Evolutionary conservation across 2,797 vertebrate species (phyloP), one percentile per base, ranked within the genome.

Genomic region (Lutjanus campechanus): DNA sequence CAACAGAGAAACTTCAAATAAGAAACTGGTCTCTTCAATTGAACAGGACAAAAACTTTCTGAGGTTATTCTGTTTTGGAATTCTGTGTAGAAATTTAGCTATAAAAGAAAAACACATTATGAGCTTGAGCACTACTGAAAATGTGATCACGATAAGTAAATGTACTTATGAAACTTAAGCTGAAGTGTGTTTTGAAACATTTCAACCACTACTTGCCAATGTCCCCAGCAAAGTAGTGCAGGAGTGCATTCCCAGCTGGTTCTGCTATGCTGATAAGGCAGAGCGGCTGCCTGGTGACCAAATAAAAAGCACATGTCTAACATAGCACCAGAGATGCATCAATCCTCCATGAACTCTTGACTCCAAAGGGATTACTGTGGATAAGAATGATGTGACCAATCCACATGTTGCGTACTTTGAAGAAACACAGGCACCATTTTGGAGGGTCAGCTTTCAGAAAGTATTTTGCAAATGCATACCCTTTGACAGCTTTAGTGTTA

Each of bases 291-390:
- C 88, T 86, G 87, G 86, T 83, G 84, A 84, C 88, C 86, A 92
- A 94, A 94, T 91, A 85, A 85, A 92, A 93, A 93, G 85, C 94
- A 94, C 82, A 91, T 93, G 93, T 89, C 89, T 86, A 77, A 93
- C 89, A 82, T 66, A 83, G 85, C 86, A 79, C 73, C 84, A 87
- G 87, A 89, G 88, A 87, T 74, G 69, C 90, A 90, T 91, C 92
- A 84, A 89, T 91, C 89, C 86, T 86, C 73, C 19, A 5, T 91
- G 91, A 93, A 94, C 93, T 91, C 84, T 90, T 90, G 84, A 93
- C 91, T 85, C 77, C 5, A 29, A 36, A 44, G 61, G 87, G 85
- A 86, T 93, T 86, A 81, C 74, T 22, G 56, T 54, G 66, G 78
- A 84, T 85, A 83, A 82, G 70, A 86, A 76, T 41, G 74, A 92